These are phyloP conservation scores for Hiodon tergisus DNA, from an alignment of 2,113 vertebrate genomes.

Conservation along the genomic window DNA sequence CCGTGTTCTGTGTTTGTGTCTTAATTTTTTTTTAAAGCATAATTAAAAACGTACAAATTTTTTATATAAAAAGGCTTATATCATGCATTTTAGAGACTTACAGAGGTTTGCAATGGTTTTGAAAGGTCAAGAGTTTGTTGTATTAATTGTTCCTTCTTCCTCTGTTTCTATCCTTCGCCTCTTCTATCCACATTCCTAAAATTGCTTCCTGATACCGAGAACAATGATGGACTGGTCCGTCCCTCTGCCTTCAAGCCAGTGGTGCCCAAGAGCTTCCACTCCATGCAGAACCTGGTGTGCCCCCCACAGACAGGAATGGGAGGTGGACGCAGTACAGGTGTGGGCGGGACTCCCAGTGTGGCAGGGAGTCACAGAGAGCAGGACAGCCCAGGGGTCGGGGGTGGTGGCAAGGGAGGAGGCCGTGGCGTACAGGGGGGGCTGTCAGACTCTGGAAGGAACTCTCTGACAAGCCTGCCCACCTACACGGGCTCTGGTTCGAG, in stretches of 20 bases:
- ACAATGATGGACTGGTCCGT: constrained; percentile 77
- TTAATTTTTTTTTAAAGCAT: neutral
- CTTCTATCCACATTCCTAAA: constrained; percentile 50
- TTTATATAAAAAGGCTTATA: neutral
- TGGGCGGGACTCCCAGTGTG: constrained; percentile 10
- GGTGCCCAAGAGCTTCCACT: constrained; percentile 87
- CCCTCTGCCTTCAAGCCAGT: constrained; percentile 87
- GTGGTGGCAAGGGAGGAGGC: constrained; percentile 45
- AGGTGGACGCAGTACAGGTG: constrained; percentile 20
- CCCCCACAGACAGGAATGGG: constrained; percentile 30
- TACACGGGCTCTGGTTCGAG: constrained; percentile 64
- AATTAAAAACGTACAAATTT: neutral
- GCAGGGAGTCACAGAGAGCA: constrained; percentile 31
- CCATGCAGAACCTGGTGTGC: constrained; percentile 76
- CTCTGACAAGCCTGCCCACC: constrained; percentile 79
- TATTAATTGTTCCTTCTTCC: neutral
- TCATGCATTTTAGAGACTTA: too few relatives aligned
- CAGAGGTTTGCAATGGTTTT: neutral
- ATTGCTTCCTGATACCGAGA: constrained; percentile 53
- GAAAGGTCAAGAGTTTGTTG: neutral
- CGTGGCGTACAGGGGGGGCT: constrained; percentile 69
- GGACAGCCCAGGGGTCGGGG: constrained; percentile 27
- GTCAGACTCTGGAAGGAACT: constrained; percentile 83
- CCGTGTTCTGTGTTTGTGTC: constrained; percentile 5
- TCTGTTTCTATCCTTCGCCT: constrained; percentile 20